Evolutionary conservation across 2,888 invertebrate species (phyloP).

Genomic region (Heliconius aoede): DNA sequence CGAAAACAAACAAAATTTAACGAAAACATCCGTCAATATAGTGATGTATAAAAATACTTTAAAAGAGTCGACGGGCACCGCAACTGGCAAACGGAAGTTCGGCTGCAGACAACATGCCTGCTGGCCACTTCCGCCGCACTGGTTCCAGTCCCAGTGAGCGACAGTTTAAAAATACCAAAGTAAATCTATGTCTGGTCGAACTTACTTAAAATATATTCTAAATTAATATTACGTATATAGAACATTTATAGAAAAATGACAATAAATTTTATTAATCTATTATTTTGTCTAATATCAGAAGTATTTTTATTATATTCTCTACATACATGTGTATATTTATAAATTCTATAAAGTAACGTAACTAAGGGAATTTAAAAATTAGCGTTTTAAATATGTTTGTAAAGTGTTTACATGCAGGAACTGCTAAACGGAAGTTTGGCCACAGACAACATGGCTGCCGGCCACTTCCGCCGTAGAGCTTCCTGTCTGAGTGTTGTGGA

Average conservation of each 20-base stretch:
- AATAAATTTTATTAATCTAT: background rate
- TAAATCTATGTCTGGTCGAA: conserved; percentile 37
- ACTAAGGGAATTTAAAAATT: background rate
- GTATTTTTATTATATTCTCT: background rate
- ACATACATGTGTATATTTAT: background rate
- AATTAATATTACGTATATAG: too few species aligned
- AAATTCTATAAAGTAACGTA: background rate
- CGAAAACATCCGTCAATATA: conserved; percentile 4
- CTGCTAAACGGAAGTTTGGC: conserved; percentile 66
- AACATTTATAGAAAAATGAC: conserved; percentile 3
- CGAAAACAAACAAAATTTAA: background rate
- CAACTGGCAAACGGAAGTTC: conserved; percentile 64
- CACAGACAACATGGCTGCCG: conserved; percentile 74
- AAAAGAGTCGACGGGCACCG: conserved; percentile 47
- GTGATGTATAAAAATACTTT: conserved; percentile 48
- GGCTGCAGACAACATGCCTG: conserved; percentile 73
- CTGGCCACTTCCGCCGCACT: conserved; percentile 64
- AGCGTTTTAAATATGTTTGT: conserved; percentile 28
- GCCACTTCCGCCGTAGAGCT: conserved; percentile 63
- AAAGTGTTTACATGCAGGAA: conserved; percentile 49
- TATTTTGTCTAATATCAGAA: background rate
- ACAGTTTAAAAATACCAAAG: conserved; percentile 50
- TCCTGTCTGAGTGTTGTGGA: conserved; percentile 52
- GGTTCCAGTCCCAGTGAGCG: conserved; percentile 52
- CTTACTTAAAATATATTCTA: background rate